Conservation (phyloP, 1,140 invertebrate species). For the Drosophila arizonae region DNA sequence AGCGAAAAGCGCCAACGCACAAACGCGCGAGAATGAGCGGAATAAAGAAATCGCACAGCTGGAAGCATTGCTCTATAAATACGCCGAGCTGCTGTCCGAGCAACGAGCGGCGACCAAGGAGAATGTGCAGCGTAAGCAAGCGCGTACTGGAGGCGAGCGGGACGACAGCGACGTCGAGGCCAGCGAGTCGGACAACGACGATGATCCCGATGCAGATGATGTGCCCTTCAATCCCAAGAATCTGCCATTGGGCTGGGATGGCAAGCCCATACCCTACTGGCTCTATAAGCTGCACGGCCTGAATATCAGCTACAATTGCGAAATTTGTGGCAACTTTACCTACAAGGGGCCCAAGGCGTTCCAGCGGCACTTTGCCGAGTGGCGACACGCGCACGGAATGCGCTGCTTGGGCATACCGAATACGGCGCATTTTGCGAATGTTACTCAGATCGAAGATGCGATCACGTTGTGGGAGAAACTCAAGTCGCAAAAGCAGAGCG, state of each 20-base stretch:
- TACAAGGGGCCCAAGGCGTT: constrained; percentile 99
- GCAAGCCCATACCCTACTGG: constrained; percentile 99
- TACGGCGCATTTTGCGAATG: constrained; percentile 99
- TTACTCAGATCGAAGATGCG: constrained; percentile 99
- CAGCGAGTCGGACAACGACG: constrained; percentile 93
- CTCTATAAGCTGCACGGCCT: constrained; percentile 99
- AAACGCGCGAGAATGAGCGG: constrained; percentile 88
- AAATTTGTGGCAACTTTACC: constrained; percentile 99
- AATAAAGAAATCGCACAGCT: constrained; percentile 92
- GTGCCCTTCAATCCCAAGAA: constrained; percentile 99
- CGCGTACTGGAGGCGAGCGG: constrained; percentile 96
- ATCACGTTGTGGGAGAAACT: constrained; percentile 98
- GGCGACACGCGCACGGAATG: constrained; percentile 99
- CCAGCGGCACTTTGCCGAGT: constrained; percentile 99
- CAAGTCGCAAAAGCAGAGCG: constrained; percentile 96
- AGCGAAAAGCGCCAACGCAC: constrained; percentile 86
- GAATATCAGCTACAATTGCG: constrained; percentile 99
- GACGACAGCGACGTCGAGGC: constrained; percentile 97
- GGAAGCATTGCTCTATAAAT: constrained; percentile 95
- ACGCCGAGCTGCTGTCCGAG: constrained; percentile 91
- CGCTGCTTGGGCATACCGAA: constrained; percentile 99
- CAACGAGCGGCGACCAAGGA: constrained; percentile 96
- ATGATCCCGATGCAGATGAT: constrained; percentile 93
- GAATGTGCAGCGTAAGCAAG: constrained; percentile 99
- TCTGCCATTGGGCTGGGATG: constrained; percentile 99